These are phyloP conservation scores for Dromaius novaehollandiae DNA, from an alignment of 2,113 vertebrate genomes.

Conservation along the genomic window DNA sequence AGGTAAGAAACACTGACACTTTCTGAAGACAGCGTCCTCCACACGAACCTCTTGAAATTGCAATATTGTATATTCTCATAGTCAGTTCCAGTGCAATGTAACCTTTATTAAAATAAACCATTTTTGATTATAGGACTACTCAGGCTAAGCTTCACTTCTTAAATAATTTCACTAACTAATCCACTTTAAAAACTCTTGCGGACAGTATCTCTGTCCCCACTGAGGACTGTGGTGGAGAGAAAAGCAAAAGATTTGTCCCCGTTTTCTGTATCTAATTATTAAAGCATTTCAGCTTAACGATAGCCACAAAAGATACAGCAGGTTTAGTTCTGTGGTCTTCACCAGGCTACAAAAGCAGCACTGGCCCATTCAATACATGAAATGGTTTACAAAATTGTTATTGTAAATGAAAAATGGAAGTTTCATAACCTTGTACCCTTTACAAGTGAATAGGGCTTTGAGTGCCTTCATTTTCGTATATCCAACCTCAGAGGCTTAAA, in stretches of 20 bases:
- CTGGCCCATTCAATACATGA: background rate
- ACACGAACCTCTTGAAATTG: slow-evolving; percentile 69
- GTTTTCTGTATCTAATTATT: background rate
- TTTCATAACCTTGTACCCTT: background rate
- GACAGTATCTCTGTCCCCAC: background rate
- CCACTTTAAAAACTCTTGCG: background rate
- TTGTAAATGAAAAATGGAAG: background rate
- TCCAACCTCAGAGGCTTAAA: background rate
- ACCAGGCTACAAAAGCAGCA: background rate
- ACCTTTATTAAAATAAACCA: slow-evolving; percentile 32
- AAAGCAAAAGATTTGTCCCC: background rate
- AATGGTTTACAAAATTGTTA: background rate
- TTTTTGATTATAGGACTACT: slow-evolving; percentile 29
- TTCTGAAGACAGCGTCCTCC: slow-evolving; percentile 75
- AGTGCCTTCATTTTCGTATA: background rate
- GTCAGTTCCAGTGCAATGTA: slow-evolving; percentile 7
- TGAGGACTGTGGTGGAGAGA: background rate
- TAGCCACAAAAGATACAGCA: background rate
- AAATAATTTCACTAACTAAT: slow-evolving; percentile 44
- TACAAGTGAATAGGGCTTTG: background rate
- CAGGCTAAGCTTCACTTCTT: slow-evolving; percentile 22
- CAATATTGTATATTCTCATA: background rate
- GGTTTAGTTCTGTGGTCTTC: background rate
- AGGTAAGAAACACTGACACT: slow-evolving; percentile 77
- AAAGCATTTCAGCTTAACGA: background rate